These are phyloP conservation scores for Chymomyza fuscimana DNA, from an alignment of 2,888 invertebrate genomes.

Conservation along the genomic window DNA sequence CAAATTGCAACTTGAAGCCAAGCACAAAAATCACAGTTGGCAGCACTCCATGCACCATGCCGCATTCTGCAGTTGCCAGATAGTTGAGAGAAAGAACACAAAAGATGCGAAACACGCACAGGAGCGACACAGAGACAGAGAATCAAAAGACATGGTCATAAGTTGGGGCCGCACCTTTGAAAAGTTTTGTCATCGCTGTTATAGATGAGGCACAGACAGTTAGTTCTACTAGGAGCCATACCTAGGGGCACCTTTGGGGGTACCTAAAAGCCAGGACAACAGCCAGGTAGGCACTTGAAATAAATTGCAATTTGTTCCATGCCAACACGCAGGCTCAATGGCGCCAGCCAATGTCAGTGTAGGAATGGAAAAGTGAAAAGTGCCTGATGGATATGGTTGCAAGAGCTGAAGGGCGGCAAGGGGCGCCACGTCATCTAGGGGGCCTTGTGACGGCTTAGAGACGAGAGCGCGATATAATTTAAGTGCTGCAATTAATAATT, in stretches of 20 bases:
- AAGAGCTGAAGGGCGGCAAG: not conserved
- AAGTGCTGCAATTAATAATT: slow-evolving; percentile 73
- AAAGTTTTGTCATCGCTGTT: not conserved
- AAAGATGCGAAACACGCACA: not conserved
- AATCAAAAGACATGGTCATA: not conserved
- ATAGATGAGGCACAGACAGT: not conserved
- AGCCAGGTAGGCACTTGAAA: slow-evolving; percentile 61
- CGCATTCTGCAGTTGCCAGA: slow-evolving; percentile 19
- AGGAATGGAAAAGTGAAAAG: not conserved
- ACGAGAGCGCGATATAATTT: slow-evolving; percentile 53
- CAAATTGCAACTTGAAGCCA: not conserved
- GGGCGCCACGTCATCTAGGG: too few relatives aligned
- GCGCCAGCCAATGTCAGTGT: not conserved
- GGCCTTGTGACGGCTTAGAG: not conserved
- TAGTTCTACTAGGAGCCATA: too few relatives aligned
- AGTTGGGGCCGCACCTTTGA: not conserved
- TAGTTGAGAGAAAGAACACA: slow-evolving; percentile 28
- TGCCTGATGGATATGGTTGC: not conserved
- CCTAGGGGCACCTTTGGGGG: not conserved
- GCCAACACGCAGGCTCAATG: slow-evolving; percentile 46
- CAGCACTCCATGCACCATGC: not conserved
- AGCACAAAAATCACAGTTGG: slow-evolving; percentile 48
- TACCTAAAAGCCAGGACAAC: slow-evolving; percentile 38
- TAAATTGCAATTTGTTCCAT: slow-evolving; percentile 66
- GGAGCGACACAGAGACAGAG: not conserved